Percentiles rank a stretch among this genome's conserved stretches.
phyloP scores from a whole-genome alignment of 2,113 vertebrate genomes.

The Sarotherodon lohbergeri region DNA sequence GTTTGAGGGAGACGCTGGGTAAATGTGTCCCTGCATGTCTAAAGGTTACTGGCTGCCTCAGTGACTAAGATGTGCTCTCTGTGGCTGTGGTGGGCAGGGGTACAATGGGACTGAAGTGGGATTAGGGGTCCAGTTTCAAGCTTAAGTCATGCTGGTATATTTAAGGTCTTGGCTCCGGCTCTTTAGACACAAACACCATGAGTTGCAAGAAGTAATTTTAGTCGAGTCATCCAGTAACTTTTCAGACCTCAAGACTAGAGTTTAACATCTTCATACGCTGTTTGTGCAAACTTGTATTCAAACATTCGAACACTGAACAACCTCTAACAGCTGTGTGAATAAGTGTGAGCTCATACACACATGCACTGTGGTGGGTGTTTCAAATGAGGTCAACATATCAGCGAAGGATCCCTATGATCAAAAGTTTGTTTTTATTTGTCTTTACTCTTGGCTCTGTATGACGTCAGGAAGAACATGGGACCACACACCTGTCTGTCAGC shows the following conservation, averaged over 20 bases:
- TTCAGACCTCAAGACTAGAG: accelerated
- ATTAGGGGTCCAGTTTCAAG: neutral
- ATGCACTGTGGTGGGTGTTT: neutral
- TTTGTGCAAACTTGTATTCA: neutral
- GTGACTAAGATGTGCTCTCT: neutral
- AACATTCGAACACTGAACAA: neutral
- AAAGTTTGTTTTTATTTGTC: neutral
- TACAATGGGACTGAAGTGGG: slow-evolving; percentile 17
- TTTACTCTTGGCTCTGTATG: neutral
- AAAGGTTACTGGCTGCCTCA: neutral
- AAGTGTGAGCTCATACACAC: neutral
- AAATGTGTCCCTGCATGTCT: neutral
- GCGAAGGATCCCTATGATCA: accelerated
- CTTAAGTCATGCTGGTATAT: neutral
- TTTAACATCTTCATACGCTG: neutral
- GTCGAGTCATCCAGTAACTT: neutral
- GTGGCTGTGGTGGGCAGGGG: neutral
- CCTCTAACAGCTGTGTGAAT: neutral
- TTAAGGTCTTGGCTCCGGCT: neutral
- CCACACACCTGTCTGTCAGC: neutral
- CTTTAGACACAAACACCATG: neutral
- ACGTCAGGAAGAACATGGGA: neutral
- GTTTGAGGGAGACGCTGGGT: neutral
- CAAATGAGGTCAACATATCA: neutral
- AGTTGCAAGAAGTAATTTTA: neutral